Evolutionary conservation across 2,888 invertebrate species (phyloP).

Genomic region (Ophion obscuratus): DNA sequence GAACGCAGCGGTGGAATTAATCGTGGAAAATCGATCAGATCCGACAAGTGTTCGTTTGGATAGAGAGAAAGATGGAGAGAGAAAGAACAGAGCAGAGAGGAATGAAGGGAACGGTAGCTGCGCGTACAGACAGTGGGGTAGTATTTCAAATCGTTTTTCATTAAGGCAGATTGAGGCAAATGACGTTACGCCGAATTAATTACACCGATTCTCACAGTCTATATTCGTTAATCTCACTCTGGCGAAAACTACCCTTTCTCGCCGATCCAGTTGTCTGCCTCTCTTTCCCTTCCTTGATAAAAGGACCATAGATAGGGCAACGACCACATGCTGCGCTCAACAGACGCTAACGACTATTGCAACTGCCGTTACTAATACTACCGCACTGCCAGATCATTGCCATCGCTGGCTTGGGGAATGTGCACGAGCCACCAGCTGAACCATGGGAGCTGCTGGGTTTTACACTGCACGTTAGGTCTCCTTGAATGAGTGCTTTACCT

Average conservation of each 20-base stretch:
- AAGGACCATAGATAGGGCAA: slow-evolving; percentile 22
- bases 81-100: neutral
- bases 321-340: slow-evolving; percentile 25
- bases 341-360: slow-evolving; percentile 44
- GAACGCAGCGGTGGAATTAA: slow-evolving; percentile 50
- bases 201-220: slow-evolving; percentile 50
- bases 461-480: slow-evolving; percentile 4
- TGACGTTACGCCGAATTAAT: slow-evolving; percentile 60
- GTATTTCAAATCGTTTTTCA: slow-evolving; percentile 65
- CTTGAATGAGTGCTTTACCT: slow-evolving; percentile 60
- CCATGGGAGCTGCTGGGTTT: neutral
- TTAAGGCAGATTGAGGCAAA: slow-evolving; percentile 65
- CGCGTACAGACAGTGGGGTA: slow-evolving; percentile 1
- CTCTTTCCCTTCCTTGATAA: neutral
- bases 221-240: slow-evolving; percentile 54
- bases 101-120: neutral
- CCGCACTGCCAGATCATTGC: neutral
- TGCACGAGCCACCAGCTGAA: slow-evolving; percentile 22
- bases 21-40: slow-evolving; percentile 59
- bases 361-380: slow-evolving; percentile 38
- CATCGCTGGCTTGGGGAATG: slow-evolving; percentile 29
- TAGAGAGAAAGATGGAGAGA: slow-evolving; percentile 9
- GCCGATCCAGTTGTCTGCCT: neutral
- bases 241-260: neutral
- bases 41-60: slow-evolving; percentile 51